phyloP scores from a whole-genome alignment of 2,797 vertebrate genomes.

The Chloroceryle inda region DNA sequence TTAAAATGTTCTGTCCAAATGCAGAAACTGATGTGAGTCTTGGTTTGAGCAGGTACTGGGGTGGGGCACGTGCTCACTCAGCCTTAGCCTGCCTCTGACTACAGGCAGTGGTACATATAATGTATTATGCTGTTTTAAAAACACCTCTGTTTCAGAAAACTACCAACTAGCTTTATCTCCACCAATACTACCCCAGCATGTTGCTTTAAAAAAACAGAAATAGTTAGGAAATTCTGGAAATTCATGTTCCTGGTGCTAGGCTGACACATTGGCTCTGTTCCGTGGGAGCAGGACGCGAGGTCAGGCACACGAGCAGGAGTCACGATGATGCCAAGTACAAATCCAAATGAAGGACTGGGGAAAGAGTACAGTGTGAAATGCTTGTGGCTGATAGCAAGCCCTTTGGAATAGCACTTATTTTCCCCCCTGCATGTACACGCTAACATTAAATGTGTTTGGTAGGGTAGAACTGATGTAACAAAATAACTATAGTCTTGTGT shows the following conservation, averaged over 20 bases:
- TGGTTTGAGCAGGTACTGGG: not conserved
- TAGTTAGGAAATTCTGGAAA: not conserved
- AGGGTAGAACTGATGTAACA: not conserved
- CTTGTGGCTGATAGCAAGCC: not conserved
- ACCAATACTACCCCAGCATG: not conserved
- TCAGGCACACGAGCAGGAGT: not conserved
- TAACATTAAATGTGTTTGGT: not conserved
- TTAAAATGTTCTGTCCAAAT: not conserved
- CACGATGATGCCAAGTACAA: not conserved
- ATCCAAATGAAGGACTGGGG: not conserved
- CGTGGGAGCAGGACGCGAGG: not conserved
- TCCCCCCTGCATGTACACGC: fast-evolving
- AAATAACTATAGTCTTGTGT: not conserved
- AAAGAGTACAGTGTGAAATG: not conserved
- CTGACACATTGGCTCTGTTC: not conserved
- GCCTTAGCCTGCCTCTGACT: not conserved
- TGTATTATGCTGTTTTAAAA: not conserved
- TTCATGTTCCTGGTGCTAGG: not conserved
- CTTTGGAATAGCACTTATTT: not conserved
- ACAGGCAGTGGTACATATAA: not conserved
- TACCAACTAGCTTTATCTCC: not conserved
- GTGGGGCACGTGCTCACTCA: not conserved
- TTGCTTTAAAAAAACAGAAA: not conserved
- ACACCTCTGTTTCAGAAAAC: not conserved
- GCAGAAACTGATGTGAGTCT: not conserved